Conservation (phyloP, 1,140 invertebrate species). For the Zaprionus nigranus region DNA sequence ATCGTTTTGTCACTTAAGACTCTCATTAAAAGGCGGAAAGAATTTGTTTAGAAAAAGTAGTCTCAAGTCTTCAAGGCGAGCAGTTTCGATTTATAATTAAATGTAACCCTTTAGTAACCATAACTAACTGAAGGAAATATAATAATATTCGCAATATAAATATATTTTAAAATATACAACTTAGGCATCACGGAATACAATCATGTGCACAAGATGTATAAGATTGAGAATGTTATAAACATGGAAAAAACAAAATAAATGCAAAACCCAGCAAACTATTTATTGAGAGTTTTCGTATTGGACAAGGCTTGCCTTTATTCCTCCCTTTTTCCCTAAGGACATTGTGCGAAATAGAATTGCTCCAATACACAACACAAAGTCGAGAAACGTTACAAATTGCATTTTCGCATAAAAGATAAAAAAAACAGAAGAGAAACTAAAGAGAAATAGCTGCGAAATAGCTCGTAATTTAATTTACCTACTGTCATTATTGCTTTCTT, state of each 20-base stretch:
- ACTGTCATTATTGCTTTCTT: conserved; percentile 60
- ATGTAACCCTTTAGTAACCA: not conserved
- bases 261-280: conserved; percentile 68
- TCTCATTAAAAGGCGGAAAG: conserved; percentile 34
- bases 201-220: too few relatives aligned
- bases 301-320: conserved; percentile 15
- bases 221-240: too few relatives aligned
- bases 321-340: conserved; percentile 46
- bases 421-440: conserved; percentile 15
- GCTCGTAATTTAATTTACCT: conserved; percentile 72
- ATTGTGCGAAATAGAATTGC: conserved; percentile 54
- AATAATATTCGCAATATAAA: too few relatives aligned
- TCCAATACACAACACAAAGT: conserved; percentile 57
- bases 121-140: not conserved
- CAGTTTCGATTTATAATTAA: not conserved
- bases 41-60: not conserved
- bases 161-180: too few relatives aligned
- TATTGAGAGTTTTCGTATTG: conserved; percentile 71
- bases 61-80: not conserved
- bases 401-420: conserved; percentile 52
- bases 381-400: conserved; percentile 72
- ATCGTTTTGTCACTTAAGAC: conserved; percentile 44
- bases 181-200: too few relatives aligned
- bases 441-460: conserved; percentile 31
- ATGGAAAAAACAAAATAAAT: conserved; percentile 58